Conservation (phyloP, 2,797 vertebrate species). For the Pogoniulus pusillus region DNA sequence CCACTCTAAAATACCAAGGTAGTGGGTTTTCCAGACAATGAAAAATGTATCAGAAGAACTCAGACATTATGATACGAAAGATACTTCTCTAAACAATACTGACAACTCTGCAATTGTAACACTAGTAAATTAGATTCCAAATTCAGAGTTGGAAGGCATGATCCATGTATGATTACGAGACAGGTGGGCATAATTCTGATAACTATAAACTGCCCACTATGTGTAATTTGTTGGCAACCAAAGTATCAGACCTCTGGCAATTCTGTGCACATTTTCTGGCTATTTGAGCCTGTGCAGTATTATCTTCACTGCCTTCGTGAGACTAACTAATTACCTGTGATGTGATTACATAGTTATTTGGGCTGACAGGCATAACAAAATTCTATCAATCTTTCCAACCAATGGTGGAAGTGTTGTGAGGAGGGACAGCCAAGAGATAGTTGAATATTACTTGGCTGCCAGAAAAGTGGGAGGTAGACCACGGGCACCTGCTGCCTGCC, state of each 20-base stretch:
- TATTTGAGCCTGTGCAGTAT: neutral
- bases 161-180: neutral
- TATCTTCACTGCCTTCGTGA: neutral
- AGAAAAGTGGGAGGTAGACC: neutral
- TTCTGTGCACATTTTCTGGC: neutral
- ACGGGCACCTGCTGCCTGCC: neutral
- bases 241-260: neutral
- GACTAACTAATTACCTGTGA: conserved; percentile 3
- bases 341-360: neutral
- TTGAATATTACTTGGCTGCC: neutral
- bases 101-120: neutral
- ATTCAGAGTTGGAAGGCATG: neutral
- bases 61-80: neutral
- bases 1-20: neutral
- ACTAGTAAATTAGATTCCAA: neutral
- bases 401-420: neutral
- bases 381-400: neutral
- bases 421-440: neutral
- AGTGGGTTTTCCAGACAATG: neutral
- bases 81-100: neutral
- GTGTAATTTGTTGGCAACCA: neutral
- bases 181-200: neutral
- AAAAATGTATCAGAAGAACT: neutral
- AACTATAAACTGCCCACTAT: neutral
- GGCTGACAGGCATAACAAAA: neutral